Conservation (phyloP, 2,888 invertebrate species). For the Cosmia trapezina region DNA sequence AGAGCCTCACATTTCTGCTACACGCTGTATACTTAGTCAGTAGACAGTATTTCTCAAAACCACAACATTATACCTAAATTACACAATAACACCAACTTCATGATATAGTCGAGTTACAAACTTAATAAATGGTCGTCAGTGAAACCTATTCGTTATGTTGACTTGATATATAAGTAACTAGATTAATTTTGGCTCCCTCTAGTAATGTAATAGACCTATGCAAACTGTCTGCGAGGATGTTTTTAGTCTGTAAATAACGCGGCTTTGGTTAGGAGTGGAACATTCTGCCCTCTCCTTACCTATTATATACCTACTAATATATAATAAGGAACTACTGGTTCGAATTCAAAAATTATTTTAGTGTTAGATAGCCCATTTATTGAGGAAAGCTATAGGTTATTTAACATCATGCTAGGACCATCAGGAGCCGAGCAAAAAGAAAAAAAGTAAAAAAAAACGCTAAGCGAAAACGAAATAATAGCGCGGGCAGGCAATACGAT, state of each 20-base stretch:
- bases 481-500: no score
- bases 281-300: no score
- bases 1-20: no score
- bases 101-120: conserved; percentile 54
- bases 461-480: no score
- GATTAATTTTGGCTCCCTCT: conserved; percentile 47
- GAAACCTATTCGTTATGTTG: conserved; percentile 56
- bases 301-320: no score
- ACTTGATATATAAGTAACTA: conserved; percentile 47
- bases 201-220: conserved; percentile 45
- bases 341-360: no score
- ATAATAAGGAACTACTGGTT: no score
- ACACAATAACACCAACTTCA: conserved; percentile 39
- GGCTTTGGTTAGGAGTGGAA: conserved; percentile 7
- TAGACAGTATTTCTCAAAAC: conserved; percentile 5
- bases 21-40: neutral
- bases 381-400: no score
- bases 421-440: no score
- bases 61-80: conserved; percentile 31
- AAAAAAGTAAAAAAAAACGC: no score
- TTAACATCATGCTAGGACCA: no score
- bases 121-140: conserved; percentile 51
- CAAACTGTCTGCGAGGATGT: conserved; percentile 27
- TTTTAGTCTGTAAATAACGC: conserved; percentile 24
- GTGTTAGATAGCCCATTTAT: no score